These are phyloP conservation scores for Drosophila kohkoa DNA, from an alignment of 1,140 invertebrate species.

Conservation along the genomic window DNA sequence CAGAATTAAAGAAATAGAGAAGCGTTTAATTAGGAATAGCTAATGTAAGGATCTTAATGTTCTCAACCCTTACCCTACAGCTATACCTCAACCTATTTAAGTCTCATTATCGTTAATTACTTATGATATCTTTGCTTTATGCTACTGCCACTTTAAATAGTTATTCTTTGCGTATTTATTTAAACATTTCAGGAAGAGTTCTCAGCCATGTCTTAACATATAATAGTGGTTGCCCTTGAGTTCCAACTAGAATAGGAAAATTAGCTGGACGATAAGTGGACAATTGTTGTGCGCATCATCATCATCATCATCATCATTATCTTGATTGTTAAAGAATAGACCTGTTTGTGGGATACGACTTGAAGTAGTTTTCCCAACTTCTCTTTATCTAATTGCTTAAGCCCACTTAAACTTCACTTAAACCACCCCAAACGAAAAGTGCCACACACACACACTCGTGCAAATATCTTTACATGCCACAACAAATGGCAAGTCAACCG, in stretches of 20 bases:
- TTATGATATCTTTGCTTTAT: background rate
- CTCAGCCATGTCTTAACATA: conserved; percentile 6
- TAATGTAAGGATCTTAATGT: background rate
- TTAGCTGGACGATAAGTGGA: conserved; percentile 69
- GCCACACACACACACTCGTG: background rate
- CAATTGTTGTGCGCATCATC: conserved; percentile 51
- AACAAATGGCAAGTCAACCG: background rate
- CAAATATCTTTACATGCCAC: background rate
- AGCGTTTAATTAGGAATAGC: background rate
- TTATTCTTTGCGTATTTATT: background rate
- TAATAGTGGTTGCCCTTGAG: conserved; percentile 7
- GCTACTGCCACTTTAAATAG: background rate
- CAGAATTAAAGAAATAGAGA: background rate
- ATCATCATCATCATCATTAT: too few species aligned
- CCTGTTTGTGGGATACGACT: conserved; percentile 40
- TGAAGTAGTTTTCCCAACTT: conserved; percentile 15
- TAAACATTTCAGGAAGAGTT: conserved; percentile 8
- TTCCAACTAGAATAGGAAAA: conserved; percentile 37
- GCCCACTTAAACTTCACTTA: background rate
- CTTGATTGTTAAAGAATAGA: conserved; percentile 32
- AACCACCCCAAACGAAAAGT: conserved; percentile 1
- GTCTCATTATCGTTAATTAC: background rate
- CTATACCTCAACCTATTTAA: background rate
- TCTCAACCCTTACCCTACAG: background rate
- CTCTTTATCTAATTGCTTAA: conserved; percentile 23